Conservation (phyloP, 2,888 invertebrate genomes). For the Eumerus sabulonum region DNA sequence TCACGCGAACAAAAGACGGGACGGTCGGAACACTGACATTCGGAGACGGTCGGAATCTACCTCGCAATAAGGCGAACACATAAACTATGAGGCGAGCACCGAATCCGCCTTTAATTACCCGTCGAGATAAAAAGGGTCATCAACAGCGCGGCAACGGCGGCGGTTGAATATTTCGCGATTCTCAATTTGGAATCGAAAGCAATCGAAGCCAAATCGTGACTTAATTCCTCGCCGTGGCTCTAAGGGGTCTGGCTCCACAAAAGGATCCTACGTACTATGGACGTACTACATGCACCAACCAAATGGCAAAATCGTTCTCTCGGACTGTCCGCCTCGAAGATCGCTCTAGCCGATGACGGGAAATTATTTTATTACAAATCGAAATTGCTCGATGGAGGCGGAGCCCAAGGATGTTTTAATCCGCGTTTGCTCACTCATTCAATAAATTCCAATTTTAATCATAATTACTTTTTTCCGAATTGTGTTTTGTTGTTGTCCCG, state of each 20-base stretch:
- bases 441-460: slow-evolving; percentile 72
- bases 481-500: slow-evolving; percentile 11
- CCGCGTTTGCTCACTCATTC: slow-evolving; percentile 70
- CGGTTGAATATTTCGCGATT: slow-evolving; percentile 22
- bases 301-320: slow-evolving; percentile 1
- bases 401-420: slow-evolving; percentile 71
- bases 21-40: slow-evolving; percentile 40
- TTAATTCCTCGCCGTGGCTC: slow-evolving; percentile 54
- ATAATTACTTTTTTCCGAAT: slow-evolving; percentile 69
- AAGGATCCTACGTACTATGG: neutral
- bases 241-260: slow-evolving; percentile 23
- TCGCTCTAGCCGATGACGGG: slow-evolving; percentile 64
- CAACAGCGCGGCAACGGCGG: slow-evolving; percentile 12
- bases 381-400: slow-evolving; percentile 70
- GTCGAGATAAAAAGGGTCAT: slow-evolving; percentile 69
- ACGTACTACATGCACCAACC: no score
- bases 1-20: slow-evolving; percentile 37
- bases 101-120: slow-evolving; percentile 71
- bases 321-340: slow-evolving; percentile 57
- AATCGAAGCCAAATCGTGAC: slow-evolving; percentile 57
- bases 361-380: slow-evolving; percentile 72
- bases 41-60: slow-evolving; percentile 49
- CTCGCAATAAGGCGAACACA: slow-evolving; percentile 50
- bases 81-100: slow-evolving; percentile 62
- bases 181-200: slow-evolving; percentile 34